Evolutionary conservation across 2,888 invertebrate species (phyloP), one percentile per base, ranked within the genome.

Genomic region (Lithophane socia): DNA sequence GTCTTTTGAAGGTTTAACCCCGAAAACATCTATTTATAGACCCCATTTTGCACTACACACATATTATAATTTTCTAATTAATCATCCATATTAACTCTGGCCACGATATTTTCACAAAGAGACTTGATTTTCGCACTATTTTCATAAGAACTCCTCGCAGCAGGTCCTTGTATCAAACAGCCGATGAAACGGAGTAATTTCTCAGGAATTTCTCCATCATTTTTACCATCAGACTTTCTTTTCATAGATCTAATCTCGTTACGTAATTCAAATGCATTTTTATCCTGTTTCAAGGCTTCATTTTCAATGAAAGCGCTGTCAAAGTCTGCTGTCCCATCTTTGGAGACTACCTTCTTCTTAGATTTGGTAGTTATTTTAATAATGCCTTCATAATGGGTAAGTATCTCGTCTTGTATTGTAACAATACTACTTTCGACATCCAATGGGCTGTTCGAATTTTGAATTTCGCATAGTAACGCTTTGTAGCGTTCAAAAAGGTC

Each of bases 401-500:
- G 18, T 29, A 82, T 73, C 37, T 83, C 16, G 4, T 83, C 81
- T 47, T 83, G 73, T 21, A 82, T 52, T 54, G 37, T 24, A 13
- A 24, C 13, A 13, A 16, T 60, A 3, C 21, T 61, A 13, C 1
- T 56, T 4, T 83, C 81, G 0, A 74, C 16, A 4, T 79, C 56
- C 42, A 82, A 47, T 5, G 79, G 49, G 0, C 12, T 65, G 0
- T 8, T 21, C 1, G 73, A 10, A 12, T 73, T 69, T 73, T 82
- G 83, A 24, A 83, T 66, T 52, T 83, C 79, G 56, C 37, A 12
- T 7, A 69, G 3, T 18, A 83, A 52, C 0, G 73, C 65, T 56
- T 69, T 79, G 65, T 83, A 83, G 21, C 79, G 66, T 13, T 83
- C 79, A 10, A 65, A 69, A 13, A 82, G 68, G 9, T 83, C 83